Conservation (phyloP, 2,888 invertebrate species). For the Arge pagana region DNA sequence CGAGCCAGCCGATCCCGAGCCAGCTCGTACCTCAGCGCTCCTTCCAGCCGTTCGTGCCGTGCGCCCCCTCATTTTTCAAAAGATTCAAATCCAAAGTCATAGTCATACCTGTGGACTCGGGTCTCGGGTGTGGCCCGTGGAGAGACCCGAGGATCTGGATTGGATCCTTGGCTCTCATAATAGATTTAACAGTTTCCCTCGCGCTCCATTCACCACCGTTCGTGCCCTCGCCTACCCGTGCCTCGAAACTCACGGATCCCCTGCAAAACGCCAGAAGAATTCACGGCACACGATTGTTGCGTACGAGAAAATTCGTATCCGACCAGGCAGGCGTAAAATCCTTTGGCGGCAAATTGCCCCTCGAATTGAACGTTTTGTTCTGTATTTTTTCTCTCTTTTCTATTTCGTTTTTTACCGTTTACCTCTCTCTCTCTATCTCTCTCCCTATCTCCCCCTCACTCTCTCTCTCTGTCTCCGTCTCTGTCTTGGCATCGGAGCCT, state of each 20-base stretch:
- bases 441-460: background rate
- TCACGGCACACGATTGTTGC: slow-evolving; percentile 17
- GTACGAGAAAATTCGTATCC: slow-evolving; percentile 6
- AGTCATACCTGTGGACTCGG: slow-evolving; percentile 41
- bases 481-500: background rate
- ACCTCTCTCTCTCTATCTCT: background rate
- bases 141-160: slow-evolving; percentile 36
- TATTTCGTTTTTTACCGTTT: slow-evolving; percentile 1
- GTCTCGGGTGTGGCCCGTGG: slow-evolving; percentile 19
- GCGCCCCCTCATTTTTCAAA: slow-evolving; percentile 36
- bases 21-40: too few relatives aligned
- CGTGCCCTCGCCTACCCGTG: background rate
- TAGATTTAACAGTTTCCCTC: slow-evolving; percentile 48
- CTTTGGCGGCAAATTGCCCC: slow-evolving; percentile 22
- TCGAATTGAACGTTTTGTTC: too few relatives aligned
- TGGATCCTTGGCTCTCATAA: slow-evolving; percentile 35
- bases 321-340: slow-evolving; percentile 18
- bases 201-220: slow-evolving; percentile 2
- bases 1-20: slow-evolving; percentile 2
- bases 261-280: slow-evolving; percentile 2
- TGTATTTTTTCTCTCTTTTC: slow-evolving; percentile 16
- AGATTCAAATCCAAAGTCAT: slow-evolving; percentile 32
- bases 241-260: background rate
- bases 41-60: background rate
- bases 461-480: slow-evolving; percentile 10